A percentile compares a stretch with the other conserved stretches of the same genome.
Conservation (phyloP, 2,113 vertebrate genomes). For the Bolborhynchus lineola region DNA sequence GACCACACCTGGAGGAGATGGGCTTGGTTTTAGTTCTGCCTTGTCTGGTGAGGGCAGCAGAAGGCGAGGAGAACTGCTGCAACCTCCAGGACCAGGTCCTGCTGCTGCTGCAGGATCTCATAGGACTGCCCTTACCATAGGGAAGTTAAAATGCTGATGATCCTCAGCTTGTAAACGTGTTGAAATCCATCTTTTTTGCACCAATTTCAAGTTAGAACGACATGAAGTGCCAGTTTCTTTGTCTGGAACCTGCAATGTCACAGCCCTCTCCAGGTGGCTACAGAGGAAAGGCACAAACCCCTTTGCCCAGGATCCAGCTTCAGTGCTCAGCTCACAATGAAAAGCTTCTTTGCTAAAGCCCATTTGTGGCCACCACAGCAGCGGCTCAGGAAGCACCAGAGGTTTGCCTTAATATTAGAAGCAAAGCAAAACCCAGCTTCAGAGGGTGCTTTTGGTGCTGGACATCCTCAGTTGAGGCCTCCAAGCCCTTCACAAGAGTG, state of each 20-base stretch:
- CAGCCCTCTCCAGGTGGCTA: background rate
- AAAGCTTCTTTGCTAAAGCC: background rate
- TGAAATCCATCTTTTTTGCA: background rate
- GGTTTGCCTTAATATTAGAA: background rate
- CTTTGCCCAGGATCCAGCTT: background rate
- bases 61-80: background rate
- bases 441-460: background rate
- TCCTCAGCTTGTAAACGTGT: background rate
- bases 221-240: background rate
- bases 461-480: background rate
- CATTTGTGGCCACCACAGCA: background rate
- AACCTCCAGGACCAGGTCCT: background rate
- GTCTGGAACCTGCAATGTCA: background rate
- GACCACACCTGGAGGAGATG: background rate
- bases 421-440: background rate
- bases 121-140: background rate
- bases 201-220: background rate
- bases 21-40: background rate
- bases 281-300: background rate
- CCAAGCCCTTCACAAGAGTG: slow-evolving; percentile 14
- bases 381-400: background rate
- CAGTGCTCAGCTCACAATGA: background rate
- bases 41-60: background rate
- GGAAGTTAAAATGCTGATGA: background rate
- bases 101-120: background rate